A percentile compares a stretch with the other conserved stretches of the same genome.
Evolutionary conservation across 2,113 vertebrate species (phyloP).

Genomic region (Mormoops blainvillei): DNA sequence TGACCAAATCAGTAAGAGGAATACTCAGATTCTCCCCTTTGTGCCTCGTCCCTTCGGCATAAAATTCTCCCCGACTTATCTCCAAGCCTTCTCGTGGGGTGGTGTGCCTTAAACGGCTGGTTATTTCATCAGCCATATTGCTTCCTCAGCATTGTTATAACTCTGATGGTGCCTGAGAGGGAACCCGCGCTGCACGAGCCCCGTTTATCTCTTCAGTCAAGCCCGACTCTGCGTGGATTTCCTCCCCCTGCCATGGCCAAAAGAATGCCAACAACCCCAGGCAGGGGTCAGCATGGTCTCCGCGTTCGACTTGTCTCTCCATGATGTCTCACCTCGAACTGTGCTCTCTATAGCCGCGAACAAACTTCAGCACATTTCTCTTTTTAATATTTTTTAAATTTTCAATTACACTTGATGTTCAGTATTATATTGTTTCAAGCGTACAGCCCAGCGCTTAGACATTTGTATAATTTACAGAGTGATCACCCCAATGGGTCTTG

Average conservation of each 20-base stretch:
- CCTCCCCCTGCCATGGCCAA: not conserved
- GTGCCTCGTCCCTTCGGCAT: not conserved
- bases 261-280: not conserved
- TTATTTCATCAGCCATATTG: not conserved
- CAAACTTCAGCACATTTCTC: too few species aligned
- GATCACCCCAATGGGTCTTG: too few species aligned
- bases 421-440: too few species aligned
- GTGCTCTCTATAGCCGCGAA: not conserved
- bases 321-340: not conserved
- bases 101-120: not conserved
- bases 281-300: not conserved
- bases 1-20: not conserved
- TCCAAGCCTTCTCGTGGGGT: not conserved
- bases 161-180: fast-evolving
- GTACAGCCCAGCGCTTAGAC: too few species aligned
- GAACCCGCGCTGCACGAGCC: not conserved
- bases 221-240: not conserved
- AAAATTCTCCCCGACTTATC: not conserved
- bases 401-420: too few species aligned
- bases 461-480: too few species aligned
- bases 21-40: not conserved
- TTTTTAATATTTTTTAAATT: too few species aligned
- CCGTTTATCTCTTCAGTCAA: not conserved
- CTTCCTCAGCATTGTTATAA: not conserved
- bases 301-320: not conserved